Evolutionary conservation across 2,113 vertebrate species (phyloP).

Genomic region (Lycocorax pyrrhopterus): DNA sequence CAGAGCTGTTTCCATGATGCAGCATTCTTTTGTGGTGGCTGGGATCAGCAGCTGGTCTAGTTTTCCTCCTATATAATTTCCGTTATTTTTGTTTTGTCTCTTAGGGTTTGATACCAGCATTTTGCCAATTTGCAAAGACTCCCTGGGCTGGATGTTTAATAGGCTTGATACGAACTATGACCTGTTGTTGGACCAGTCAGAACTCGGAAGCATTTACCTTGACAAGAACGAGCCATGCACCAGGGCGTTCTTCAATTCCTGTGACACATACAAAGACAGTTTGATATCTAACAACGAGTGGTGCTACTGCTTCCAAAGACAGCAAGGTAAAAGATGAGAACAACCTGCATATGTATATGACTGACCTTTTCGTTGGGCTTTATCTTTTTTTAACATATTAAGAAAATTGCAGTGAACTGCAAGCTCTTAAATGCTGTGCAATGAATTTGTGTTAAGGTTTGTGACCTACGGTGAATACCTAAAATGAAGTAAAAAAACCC

Average conservation of each 20-base stretch:
- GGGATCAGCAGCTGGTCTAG: not conserved
- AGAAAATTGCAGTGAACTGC: not conserved
- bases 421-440: not conserved
- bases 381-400: not conserved
- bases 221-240: conserved; percentile 90
- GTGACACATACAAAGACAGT: conserved; percentile 86
- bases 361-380: not conserved
- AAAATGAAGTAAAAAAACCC: not conserved
- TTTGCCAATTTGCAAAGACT: conserved; percentile 90
- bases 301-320: conserved; percentile 97
- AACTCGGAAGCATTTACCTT: conserved; percentile 88
- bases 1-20: not conserved
- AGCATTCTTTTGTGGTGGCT: not conserved
- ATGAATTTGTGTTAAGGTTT: not conserved
- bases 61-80: not conserved
- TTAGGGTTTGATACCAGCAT: conserved; percentile 88
- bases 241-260: conserved; percentile 89
- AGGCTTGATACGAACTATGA: conserved; percentile 94
- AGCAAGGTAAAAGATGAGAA: conserved; percentile 82
- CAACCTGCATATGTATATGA: not conserved
- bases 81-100: not conserved
- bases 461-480: not conserved
- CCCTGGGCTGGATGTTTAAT: conserved; percentile 97
- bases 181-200: conserved; percentile 88
- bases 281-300: conserved; percentile 94